Evolutionary conservation across 2,888 invertebrate genomes (phyloP).

Genomic region (Lasioglossum vierecki): DNA sequence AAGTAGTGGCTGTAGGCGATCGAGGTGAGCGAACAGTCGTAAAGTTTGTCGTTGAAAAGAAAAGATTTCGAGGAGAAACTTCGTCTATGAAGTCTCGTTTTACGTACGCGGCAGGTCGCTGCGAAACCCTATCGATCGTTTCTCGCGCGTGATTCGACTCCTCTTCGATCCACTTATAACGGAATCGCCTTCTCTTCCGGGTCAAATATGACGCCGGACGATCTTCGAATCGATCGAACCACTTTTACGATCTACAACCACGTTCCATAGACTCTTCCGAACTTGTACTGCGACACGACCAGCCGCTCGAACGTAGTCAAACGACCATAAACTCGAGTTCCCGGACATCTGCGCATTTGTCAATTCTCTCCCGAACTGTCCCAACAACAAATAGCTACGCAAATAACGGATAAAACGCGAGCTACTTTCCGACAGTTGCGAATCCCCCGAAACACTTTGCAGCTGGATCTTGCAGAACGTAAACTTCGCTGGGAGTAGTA

Average conservation of each 20-base stretch:
- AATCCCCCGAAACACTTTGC: not conserved
- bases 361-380: not conserved
- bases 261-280: not conserved
- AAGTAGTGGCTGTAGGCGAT: constrained; percentile 44
- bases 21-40: constrained; percentile 35
- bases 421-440: not conserved
- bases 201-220: constrained; percentile 22
- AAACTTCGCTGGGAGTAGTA: no score
- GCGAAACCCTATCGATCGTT: constrained; percentile 60
- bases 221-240: constrained; percentile 10
- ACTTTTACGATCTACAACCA: not conserved
- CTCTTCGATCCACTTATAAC: constrained; percentile 39
- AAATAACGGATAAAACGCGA: not conserved
- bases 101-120: constrained; percentile 36
- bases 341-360: not conserved
- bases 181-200: constrained; percentile 15
- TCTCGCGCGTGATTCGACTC: constrained; percentile 33
- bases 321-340: not conserved
- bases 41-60: constrained; percentile 56
- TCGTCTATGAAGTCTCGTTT: constrained; percentile 50
- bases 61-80: constrained; percentile 58
- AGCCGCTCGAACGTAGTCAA: not conserved
- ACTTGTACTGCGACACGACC: not conserved
- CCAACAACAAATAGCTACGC: not conserved
- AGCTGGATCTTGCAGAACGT: no score